Base-by-base conservation (phyloP, 1,140 invertebrate genomes). In the Leucophenga varia region DNA sequence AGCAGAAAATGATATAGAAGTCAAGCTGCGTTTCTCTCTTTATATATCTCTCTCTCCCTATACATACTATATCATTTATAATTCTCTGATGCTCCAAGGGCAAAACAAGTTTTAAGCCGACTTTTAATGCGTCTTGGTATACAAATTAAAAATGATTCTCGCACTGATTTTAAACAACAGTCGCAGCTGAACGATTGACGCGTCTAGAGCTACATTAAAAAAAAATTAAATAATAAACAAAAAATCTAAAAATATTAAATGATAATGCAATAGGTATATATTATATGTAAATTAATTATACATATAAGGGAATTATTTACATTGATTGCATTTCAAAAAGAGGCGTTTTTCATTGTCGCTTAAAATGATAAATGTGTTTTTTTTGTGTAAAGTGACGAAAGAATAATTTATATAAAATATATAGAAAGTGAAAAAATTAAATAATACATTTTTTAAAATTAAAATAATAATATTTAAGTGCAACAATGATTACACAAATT, bases 121-220 rank as follows among this genome's bases (percentile, higher is more conserved):
- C n/a, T n/a, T n/a, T n/a, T n/a, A n/a, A n/a, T n/a, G n/a, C 34
- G 43, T 12, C 43, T 41, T 45, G 36, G 7, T 18, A 9, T 21
- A 22, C 28, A 25, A 41, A 18, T 41, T 36, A 31, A 17, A 28
- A n/a, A n/a, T 42, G 18, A 10, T 37, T 36, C 28, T 12, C 28
- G 28, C 7, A 12, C 44, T 22, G 49, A 47, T 32, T 40, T 48
- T 50, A 48, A 38, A 48, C 17, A 35, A 20, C 48, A 65, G 63
- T 65, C 44, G 55, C 59, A 55, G 59, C 25, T 61, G 52, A 63
- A 63, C 63, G 52, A 47, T 49, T 55, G 41, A 37, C 50, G 61
- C 53, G 63, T 56, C 45, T 28, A 55, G 59, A 50, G 30, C 32
- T 14, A 14, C 32, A n/a, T n/a, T n/a, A n/a, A n/a, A n/a, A n/a